These are phyloP conservation scores for Ornithorhynchus anatinus DNA, from an alignment of 2,113 vertebrate species.

Conservation along the genomic window DNA sequence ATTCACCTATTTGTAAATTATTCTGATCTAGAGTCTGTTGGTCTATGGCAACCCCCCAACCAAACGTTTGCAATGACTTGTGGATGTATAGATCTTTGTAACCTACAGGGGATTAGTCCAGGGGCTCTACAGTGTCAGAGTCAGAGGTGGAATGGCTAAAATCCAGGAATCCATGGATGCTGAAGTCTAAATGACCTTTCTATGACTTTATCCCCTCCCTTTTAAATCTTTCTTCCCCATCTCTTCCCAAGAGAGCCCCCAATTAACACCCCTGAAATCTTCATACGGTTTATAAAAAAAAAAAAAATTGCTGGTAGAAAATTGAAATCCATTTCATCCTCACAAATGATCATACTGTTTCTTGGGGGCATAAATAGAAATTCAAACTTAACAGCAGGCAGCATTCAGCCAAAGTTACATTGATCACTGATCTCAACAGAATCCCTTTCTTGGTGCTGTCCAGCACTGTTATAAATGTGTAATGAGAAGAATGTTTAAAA, in stretches of 20 bases:
- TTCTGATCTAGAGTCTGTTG: too few species aligned
- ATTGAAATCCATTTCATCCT: slow-evolving; percentile 18
- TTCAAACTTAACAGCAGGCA: too few species aligned
- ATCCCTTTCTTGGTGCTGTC: background rate
- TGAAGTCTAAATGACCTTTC: background rate
- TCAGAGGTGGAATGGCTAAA: background rate
- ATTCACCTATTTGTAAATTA: too few species aligned
- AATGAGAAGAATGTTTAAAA: background rate
- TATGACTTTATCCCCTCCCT: background rate
- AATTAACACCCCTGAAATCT: slow-evolving; percentile 15
- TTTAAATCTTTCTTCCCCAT: background rate
- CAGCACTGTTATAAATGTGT: background rate
- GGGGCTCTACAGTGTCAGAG: background rate
- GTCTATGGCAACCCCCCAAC: too few species aligned
- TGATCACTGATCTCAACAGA: slow-evolving; percentile 4
- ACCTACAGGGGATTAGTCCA: background rate
- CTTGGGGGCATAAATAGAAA: slow-evolving; percentile 1
- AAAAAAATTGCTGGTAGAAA: slow-evolving; percentile 32
- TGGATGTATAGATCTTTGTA: background rate
- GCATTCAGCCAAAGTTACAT: slow-evolving; percentile 10
- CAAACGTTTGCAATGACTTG: background rate
- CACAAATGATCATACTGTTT: slow-evolving; percentile 13
- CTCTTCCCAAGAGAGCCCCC: background rate
- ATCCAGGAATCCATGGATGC: background rate
- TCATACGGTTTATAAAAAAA: slow-evolving; percentile 33